Evolutionary conservation across 2,113 vertebrate genomes (phyloP).

Genomic region (Apodemus speciosus): DNA sequence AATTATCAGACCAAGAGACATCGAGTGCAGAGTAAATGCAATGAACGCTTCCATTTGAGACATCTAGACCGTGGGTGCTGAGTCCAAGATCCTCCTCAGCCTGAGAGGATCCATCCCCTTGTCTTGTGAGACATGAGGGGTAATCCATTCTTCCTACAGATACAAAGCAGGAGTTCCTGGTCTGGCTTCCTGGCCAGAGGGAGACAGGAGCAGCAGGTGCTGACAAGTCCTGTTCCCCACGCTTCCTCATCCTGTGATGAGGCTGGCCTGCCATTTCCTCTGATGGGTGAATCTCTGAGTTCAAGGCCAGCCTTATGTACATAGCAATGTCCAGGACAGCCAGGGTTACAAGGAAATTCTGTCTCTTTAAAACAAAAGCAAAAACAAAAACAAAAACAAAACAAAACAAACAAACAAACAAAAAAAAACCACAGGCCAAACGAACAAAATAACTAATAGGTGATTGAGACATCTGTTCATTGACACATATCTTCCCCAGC

Average conservation of each 20-base stretch:
- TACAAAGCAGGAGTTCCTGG: neutral
- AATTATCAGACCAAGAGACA: neutral
- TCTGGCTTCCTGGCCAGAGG: neutral
- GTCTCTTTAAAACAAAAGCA: too few species aligned
- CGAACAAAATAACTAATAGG: neutral
- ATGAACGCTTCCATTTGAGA: neutral
- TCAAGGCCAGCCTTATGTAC: neutral
- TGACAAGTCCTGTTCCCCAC: neutral
- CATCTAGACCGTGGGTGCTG: neutral
- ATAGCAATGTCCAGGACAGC: neutral
- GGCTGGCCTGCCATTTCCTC: too few species aligned
- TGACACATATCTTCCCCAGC: neutral
- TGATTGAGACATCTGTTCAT: neutral
- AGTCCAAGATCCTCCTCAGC: neutral
- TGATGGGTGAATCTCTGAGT: neutral
- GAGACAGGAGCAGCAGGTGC: neutral
- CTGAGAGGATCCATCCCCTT: neutral
- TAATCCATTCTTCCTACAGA: neutral
- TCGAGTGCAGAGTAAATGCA: neutral
- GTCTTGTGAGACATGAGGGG: neutral
- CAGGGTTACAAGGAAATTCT: neutral
- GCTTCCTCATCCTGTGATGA: too few species aligned
- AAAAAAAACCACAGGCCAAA: neutral
- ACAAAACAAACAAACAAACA: too few species aligned
- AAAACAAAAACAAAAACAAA: too few species aligned